phyloP scores from a whole-genome alignment of 2,888 invertebrate species.

The Pyrochroa serraticornis region DNA sequence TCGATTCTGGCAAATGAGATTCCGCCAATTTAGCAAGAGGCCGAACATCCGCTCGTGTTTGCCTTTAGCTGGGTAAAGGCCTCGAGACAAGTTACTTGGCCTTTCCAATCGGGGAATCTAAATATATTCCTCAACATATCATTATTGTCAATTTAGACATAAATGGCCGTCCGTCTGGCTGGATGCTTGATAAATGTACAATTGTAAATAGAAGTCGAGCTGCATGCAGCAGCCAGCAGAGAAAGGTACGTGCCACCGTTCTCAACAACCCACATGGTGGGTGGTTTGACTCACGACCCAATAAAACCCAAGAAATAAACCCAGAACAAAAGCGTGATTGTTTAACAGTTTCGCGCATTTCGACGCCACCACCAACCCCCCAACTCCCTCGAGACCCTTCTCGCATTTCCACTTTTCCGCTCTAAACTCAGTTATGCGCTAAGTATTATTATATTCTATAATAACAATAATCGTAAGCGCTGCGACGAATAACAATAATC shows the following conservation, averaged over 20 bases:
- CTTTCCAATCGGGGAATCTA: conserved; percentile 33
- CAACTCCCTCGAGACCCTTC: no score
- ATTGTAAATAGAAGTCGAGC: conserved; percentile 52
- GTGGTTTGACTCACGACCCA: conserved; percentile 29
- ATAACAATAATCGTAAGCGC: conserved; percentile 49
- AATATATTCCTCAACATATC: conserved; percentile 47
- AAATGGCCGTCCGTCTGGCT: conserved; percentile 48
- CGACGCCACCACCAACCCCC: no score
- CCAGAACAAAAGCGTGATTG: no score
- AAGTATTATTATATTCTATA: conserved; percentile 50
- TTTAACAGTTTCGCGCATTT: no score
- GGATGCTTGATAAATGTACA: conserved; percentile 51
- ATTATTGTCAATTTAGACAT: conserved; percentile 54
- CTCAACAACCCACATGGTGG: conserved; percentile 32
- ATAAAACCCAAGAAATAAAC: not conserved
- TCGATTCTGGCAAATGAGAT: no score
- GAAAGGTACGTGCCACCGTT: conserved; percentile 43
- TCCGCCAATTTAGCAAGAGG: no score
- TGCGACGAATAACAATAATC: conserved; percentile 55
- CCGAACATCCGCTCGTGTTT: no score
- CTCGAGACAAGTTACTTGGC: conserved; percentile 35
- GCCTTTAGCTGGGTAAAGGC: conserved; percentile 1
- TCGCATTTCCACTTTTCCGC: conserved; percentile 14
- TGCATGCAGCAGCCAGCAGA: conserved; percentile 50
- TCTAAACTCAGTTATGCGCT: conserved; percentile 22